Percentiles rank a stretch among this genome's conserved stretches.
These are phyloP conservation scores for Prunella himalayana DNA, from an alignment of 2,113 vertebrate genomes.

Conservation along the genomic window DNA sequence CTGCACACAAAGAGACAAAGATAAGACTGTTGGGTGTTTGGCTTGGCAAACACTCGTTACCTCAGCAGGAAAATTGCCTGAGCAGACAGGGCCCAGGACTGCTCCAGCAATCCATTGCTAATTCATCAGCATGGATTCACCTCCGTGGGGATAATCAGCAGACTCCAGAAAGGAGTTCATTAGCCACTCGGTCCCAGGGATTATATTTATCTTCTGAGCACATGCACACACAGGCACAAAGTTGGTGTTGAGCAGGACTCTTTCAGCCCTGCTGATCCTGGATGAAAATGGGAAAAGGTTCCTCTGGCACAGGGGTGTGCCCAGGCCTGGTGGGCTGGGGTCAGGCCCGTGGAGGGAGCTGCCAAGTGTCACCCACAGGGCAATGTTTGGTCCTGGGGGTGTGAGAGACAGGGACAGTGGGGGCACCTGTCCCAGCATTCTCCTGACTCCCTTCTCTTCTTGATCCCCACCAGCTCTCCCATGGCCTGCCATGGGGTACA, in stretches of 20 bases:
- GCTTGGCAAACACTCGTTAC: neutral
- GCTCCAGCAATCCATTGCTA: neutral
- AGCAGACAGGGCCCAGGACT: neutral
- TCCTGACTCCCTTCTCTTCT: neutral
- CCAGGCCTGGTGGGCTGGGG: neutral
- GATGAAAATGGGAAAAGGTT: neutral
- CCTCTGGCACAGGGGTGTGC: neutral
- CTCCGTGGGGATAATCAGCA: slow-evolving; percentile 32
- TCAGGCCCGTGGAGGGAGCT: neutral
- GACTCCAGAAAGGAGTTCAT: slow-evolving; percentile 7
- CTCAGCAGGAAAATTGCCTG: neutral
- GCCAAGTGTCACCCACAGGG: neutral
- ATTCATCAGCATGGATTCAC: slow-evolving; percentile 4
- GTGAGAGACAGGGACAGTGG: fast-evolving
- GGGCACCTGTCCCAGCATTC: neutral
- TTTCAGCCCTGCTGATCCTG: neutral
- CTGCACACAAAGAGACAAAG: neutral
- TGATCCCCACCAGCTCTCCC: neutral
- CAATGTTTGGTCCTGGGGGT: neutral
- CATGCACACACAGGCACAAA: neutral
- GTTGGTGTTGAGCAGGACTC: neutral
- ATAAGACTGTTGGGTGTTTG: neutral
- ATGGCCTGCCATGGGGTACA: neutral
- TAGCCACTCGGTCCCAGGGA: neutral
- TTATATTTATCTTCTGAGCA: slow-evolving; percentile 29